Percentiles rank a stretch among this genome's conserved stretches.
Conservation (phyloP, 1,140 invertebrate genomes). For the Drosophila nigromelanica region DNA sequence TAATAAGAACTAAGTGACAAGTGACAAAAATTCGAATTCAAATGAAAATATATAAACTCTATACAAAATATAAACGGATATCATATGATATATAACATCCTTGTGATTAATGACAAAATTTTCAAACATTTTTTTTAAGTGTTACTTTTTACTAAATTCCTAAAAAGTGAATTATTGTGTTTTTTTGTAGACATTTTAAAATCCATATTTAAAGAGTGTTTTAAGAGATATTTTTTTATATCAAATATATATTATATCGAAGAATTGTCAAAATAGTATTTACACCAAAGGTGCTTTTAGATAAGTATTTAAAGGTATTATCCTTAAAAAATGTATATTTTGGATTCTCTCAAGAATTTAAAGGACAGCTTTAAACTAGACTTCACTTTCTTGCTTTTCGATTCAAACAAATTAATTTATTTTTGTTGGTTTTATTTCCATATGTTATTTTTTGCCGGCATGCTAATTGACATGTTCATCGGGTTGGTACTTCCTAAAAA, state of each 20-base stretch:
- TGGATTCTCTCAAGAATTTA: not conserved
- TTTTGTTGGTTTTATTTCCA: not conserved
- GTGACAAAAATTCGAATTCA: not conserved
- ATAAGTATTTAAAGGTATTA: too few relatives aligned
- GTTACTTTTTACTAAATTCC: not conserved
- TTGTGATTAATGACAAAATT: not conserved
- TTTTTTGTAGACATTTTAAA: not conserved
- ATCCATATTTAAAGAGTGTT: not conserved
- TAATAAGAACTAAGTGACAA: constrained; percentile 6
- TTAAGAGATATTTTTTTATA: not conserved
- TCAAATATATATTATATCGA: not conserved
- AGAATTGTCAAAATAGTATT: too few relatives aligned
- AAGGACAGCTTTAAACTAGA: not conserved
- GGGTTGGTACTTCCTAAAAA: not conserved
- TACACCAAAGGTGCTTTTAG: too few relatives aligned
- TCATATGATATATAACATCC: not conserved
- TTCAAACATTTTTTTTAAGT: constrained; percentile 7
- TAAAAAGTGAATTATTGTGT: not conserved
- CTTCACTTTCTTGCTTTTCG: not conserved
- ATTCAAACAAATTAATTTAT: not conserved
- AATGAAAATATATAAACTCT: not conserved
- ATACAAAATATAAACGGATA: not conserved
- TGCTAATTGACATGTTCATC: constrained; percentile 27
- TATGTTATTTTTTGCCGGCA: constrained; percentile 17
- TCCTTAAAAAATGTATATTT: too few relatives aligned